Evolutionary conservation across 1,140 invertebrate species (phyloP).

Genomic region (Drosophila baimaii): DNA sequence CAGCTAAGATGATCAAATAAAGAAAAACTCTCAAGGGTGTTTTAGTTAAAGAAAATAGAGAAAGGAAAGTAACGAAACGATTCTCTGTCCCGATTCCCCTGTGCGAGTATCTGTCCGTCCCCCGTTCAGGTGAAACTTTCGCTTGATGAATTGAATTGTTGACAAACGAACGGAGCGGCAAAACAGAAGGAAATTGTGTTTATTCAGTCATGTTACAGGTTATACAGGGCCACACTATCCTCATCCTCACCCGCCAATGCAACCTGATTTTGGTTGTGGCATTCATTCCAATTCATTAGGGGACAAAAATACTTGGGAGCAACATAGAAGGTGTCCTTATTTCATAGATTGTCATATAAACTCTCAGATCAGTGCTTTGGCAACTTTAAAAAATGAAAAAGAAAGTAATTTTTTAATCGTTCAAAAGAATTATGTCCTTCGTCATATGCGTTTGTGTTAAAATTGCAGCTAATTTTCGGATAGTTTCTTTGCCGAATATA

Average conservation of each 20-base stretch:
- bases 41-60: slow-evolving; percentile 80
- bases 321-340: no score
- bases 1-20: slow-evolving; percentile 83
- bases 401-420: no score
- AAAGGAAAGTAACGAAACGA: slow-evolving; percentile 71
- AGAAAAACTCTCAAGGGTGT: slow-evolving; percentile 77
- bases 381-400: no score
- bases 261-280: not conserved
- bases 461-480: no score
- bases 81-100: slow-evolving; percentile 14
- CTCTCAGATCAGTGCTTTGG: no score
- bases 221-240: slow-evolving; percentile 28
- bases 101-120: slow-evolving; percentile 26
- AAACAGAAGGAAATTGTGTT: slow-evolving; percentile 79
- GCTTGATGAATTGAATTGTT: slow-evolving; percentile 82
- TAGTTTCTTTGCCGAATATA: no score
- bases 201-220: slow-evolving; percentile 79
- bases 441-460: no score
- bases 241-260: not conserved
- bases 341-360: no score
- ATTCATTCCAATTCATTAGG: not conserved
- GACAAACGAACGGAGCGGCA: slow-evolving; percentile 71
- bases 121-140: slow-evolving; percentile 65
- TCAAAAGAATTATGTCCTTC: no score
- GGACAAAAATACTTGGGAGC: no score